Evolutionary conservation across 1,140 invertebrate species (phyloP), one percentile per base, ranked within the genome.

Genomic region (Nebria ingens): DNA sequence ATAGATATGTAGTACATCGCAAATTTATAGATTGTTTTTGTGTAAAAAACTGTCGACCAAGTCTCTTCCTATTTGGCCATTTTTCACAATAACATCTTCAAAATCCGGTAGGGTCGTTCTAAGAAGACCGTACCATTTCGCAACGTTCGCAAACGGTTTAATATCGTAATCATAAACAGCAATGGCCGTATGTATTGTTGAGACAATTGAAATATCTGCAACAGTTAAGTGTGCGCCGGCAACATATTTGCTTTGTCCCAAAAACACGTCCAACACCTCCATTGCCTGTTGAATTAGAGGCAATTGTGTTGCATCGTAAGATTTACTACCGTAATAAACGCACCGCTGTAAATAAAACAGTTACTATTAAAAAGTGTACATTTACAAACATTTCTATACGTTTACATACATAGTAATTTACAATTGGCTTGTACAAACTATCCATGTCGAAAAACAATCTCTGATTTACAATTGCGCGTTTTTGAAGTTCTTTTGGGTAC

Each of bases 381-480:
- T 51, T 52, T 22, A 15, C 11, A 23, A 38, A 22, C 23, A 25
- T 12, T 34, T 49, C 20, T n/a, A n/a, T 22, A 38, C 42, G 1
- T 55, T 40, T 21, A 61, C 59, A 58, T 56, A 62, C 70, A 62
- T 57, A 62, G 61, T 57, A 72, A 55, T 53, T 51, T 53, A 61
- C 51, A 51, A 74, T 65, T 54, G 63, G 60, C 6, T 65, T 62
- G 57, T 71, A 76, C 3, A 79, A 62, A 13, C 67, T 69, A 42
- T 67, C 68, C 25, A 70, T 65, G 57, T 83, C 79, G 56, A 83
- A 84, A 55, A 74, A 76, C 1, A 84, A 63, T 54, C 76, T 71
- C 34, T 76, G 73, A 54, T 83, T 75, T 2, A 84, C 73, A 0
- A 76, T 0, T 1, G 78, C 80, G 11, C 80, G 65, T 54, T 73